These are phyloP conservation scores for Perizoma flavofasciatum DNA, from an alignment of 2,888 invertebrate genomes.

Conservation along the genomic window DNA sequence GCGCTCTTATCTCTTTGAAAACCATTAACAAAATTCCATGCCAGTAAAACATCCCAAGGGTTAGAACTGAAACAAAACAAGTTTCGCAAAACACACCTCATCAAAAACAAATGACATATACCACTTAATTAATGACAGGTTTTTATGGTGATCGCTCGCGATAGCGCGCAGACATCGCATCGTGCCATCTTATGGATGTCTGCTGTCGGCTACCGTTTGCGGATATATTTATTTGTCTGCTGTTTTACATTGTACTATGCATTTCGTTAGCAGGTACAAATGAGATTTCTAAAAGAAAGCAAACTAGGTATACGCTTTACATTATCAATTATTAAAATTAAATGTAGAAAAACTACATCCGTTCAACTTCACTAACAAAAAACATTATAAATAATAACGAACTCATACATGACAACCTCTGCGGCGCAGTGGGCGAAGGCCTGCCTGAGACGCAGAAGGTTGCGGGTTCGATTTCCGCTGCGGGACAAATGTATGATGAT, in stretches of 20 bases:
- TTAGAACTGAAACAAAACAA: slow-evolving; percentile 12
- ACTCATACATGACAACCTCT: no score
- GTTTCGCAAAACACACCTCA: slow-evolving; percentile 23
- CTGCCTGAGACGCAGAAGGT: no score
- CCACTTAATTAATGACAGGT: slow-evolving; percentile 72
- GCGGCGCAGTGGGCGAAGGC: no score
- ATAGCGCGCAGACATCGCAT: slow-evolving; percentile 76
- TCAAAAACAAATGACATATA: slow-evolving; percentile 30
- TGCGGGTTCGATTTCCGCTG: no score
- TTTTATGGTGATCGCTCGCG: slow-evolving; percentile 54
- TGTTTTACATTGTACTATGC: slow-evolving; percentile 36
- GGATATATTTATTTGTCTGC: slow-evolving; percentile 52
- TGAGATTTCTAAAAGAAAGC: neutral
- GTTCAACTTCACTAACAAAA: no score
- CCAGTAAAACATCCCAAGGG: slow-evolving; percentile 17
- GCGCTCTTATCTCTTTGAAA: slow-evolving; percentile 5
- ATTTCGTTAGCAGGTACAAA: slow-evolving; percentile 5
- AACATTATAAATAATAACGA: no score
- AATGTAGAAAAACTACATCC: no score
- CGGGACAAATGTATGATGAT: no score
- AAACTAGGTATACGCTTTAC: no score
- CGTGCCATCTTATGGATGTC: slow-evolving; percentile 66
- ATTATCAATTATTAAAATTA: no score
- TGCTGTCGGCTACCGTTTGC: slow-evolving; percentile 69
- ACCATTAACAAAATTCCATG: slow-evolving; percentile 22